Evolutionary conservation across 1,140 invertebrate genomes (phyloP).

Genomic region (Drosophila sechellia): DNA sequence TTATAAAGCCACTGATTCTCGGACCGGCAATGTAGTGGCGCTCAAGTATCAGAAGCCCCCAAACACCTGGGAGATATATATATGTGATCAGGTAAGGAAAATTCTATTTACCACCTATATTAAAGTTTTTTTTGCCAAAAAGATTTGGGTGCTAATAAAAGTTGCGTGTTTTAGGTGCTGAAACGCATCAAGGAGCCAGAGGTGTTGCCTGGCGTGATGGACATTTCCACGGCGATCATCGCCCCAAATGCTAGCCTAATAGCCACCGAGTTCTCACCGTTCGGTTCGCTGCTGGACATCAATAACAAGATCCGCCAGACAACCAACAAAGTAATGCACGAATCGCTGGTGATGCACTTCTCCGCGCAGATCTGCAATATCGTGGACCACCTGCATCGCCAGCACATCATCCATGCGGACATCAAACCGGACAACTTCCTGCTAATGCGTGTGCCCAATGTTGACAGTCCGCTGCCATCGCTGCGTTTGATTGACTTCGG

Average conservation of each 20-base stretch:
- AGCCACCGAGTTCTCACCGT: slow-evolving; percentile 91
- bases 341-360: slow-evolving; percentile 92
- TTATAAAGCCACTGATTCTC: slow-evolving; percentile 85
- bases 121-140: background rate
- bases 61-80: slow-evolving; percentile 93
- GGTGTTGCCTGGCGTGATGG: slow-evolving; percentile 88
- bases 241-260: slow-evolving; percentile 92
- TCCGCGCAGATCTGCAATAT: slow-evolving; percentile 95
- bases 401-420: slow-evolving; percentile 97
- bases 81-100: slow-evolving; percentile 90
- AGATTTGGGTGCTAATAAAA: background rate
- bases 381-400: slow-evolving; percentile 94
- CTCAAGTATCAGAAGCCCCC: slow-evolving; percentile 92
- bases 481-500: slow-evolving; percentile 95
- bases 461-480: slow-evolving; percentile 85
- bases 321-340: slow-evolving; percentile 88
- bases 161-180: slow-evolving; percentile 47
- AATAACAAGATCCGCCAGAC: slow-evolving; percentile 90
- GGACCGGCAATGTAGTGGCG: slow-evolving; percentile 88
- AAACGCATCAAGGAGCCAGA: slow-evolving; percentile 65
- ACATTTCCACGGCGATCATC: slow-evolving; percentile 88
- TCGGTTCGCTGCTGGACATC: slow-evolving; percentile 92
- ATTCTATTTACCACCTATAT: no score
- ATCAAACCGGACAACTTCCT: slow-evolving; percentile 99
- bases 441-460: slow-evolving; percentile 86